Evolutionary conservation across 2,797 vertebrate species (phyloP).

Genomic region (Anniella stebbinsi): DNA sequence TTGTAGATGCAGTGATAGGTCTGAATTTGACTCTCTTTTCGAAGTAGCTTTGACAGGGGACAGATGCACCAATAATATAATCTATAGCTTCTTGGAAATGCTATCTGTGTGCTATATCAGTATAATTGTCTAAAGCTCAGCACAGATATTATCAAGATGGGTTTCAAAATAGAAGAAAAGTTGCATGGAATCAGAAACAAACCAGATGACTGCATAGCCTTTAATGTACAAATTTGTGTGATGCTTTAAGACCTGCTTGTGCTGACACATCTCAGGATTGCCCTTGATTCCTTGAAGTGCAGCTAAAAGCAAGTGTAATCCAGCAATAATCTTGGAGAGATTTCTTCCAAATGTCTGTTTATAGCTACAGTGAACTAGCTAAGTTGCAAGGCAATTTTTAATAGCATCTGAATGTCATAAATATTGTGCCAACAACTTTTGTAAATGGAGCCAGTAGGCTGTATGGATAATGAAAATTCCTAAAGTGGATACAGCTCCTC

Average conservation of each 20-base stretch:
- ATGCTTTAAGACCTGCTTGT: slow-evolving; percentile 46
- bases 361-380: slow-evolving; percentile 44
- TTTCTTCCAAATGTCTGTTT: slow-evolving; percentile 38
- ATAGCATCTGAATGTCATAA: slow-evolving; percentile 46
- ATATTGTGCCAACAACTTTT: slow-evolving; percentile 43
- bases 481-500: slow-evolving; percentile 32
- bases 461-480: slow-evolving; percentile 54
- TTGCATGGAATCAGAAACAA: background rate
- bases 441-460: slow-evolving; percentile 28
- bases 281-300: slow-evolving; percentile 47
- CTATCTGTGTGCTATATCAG: background rate
- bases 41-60: background rate
- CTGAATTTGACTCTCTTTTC: too few species aligned
- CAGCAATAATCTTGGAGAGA: slow-evolving; percentile 43
- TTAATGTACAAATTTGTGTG: slow-evolving; percentile 13
- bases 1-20: too few species aligned
- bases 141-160: background rate
- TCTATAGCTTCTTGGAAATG: background rate
- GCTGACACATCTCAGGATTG: slow-evolving; percentile 45
- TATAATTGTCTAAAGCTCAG: background rate
- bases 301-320: slow-evolving; percentile 52
- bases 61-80: background rate
- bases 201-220: slow-evolving; percentile 19
- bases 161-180: slow-evolving; percentile 17
- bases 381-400: slow-evolving; percentile 43